These are phyloP conservation scores for Clitarchus hookeri DNA, from an alignment of 2,888 invertebrate species.

Conservation along the genomic window DNA sequence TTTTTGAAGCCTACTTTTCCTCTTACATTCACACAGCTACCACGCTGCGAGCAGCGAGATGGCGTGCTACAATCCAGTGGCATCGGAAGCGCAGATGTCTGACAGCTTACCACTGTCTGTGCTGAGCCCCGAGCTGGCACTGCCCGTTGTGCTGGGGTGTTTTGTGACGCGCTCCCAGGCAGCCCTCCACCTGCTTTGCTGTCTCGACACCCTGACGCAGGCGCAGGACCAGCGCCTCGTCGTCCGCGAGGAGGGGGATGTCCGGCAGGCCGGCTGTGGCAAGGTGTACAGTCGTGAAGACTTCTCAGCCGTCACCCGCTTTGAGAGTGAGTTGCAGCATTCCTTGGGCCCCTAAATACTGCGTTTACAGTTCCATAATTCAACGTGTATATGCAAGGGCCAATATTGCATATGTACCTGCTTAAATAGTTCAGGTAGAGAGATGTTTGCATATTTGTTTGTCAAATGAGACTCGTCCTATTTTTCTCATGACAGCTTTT, in stretches of 20 bases:
- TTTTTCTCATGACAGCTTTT: no score
- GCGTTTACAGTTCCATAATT: no score
- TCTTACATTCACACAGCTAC: conserved; percentile 49
- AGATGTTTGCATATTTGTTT: no score
- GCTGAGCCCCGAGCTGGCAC: conserved; percentile 78
- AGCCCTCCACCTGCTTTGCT: conserved; percentile 87
- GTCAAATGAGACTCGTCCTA: no score
- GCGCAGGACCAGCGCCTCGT: conserved; percentile 71
- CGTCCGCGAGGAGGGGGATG: conserved; percentile 59
- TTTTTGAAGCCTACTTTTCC: no score
- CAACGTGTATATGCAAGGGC: no score
- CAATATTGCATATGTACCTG: no score
- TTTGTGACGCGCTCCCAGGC: conserved; percentile 82
- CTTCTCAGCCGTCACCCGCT: conserved; percentile 81
- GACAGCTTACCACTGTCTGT: conserved; percentile 33
- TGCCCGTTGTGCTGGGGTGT: conserved; percentile 72
- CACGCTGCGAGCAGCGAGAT: conserved; percentile 66
- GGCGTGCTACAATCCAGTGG: conserved; percentile 81
- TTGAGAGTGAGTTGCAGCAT: conserved; percentile 69
- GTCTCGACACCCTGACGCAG: conserved; percentile 84
- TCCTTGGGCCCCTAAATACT: no score
- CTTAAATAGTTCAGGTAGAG: no score
- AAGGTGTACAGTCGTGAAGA: conserved; percentile 78
- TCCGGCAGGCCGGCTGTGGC: conserved; percentile 57
- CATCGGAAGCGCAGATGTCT: conserved; percentile 65